Base-by-base conservation (phyloP, 2,888 invertebrate species). In the Nomada lathburiana region DNA sequence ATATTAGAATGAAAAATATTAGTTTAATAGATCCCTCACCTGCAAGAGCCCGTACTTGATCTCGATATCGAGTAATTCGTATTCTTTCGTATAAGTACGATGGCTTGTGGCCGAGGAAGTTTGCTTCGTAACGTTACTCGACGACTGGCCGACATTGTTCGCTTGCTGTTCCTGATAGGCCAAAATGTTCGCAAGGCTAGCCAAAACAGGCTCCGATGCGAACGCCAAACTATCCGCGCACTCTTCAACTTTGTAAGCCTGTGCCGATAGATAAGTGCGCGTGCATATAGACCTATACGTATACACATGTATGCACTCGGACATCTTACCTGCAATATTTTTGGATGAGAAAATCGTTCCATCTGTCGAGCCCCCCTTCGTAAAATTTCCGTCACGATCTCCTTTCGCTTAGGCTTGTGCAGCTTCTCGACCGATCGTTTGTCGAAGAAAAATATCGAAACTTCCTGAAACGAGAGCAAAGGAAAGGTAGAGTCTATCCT, bases 391-490 rank as follows among this genome's bases (percentile, higher is more conserved):
- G 98, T 96, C 89, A 99, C 97, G n/a, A 97, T 97, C 92, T 98
- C 98, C 93, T 98, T 98, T 78, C 98, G 95, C 89, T 98, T 97
- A 4, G 98, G 98, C 92, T 98, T 98, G 94, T 98, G 98, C 59
- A 98, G 94, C 93, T 98, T 98, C 92, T 98, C 98, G 0, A 98
- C 98, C 75, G 97, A 96, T 85, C 97, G 96, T 94, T 99, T 99
- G 94, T 99, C 98, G 94, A 98, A 98, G 76, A 98, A 95, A 94
- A 98, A 98, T 85, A 99, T 97, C 0, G 98, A 98, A 84, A 97
- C 98, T 94, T 98, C 98, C 98, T 98, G 95, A 11, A 94, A 88
- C 47, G 50, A 7, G 36, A 36, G 36, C 36, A 36, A 52, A 23
- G 42, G n/a, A 57, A 72, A 20, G 52, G 20, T 10, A 59, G 42